Evolutionary conservation across 2,797 vertebrate species (phyloP), one percentile per base, ranked within the genome.

Genomic region (Sparidentex hasta): DNA sequence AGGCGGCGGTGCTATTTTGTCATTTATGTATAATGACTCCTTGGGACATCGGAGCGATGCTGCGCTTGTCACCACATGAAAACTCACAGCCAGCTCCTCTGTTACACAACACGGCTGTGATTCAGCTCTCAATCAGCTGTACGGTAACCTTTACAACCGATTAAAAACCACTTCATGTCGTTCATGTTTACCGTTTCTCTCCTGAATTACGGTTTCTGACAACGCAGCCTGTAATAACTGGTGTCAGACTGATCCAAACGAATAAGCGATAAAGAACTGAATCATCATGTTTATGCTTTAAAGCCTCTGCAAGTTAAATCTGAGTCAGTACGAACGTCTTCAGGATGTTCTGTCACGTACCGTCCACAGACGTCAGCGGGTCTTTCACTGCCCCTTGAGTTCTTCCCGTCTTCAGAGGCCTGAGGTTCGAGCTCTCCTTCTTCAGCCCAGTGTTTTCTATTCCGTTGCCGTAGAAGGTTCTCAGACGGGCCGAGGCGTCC

Each of bases 291-390:
- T 27, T 27, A 27, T 4, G 27, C 27, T 27, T 27, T 27, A 27
- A 27, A 27, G 27, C 27, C 3, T 20, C 5, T 18, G 9, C 2
- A 5, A 23, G 52, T 59, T 23, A 55, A 47, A 21, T 17, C 41
- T 0, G n/a, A 23, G 3, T 63, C 11, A 64, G 13, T 4, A 47
- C 6, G 21, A 56, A 38, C 21, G 17, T 0, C 1, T 16, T 20
- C 5, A 5, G 7, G 4, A 54, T 8, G 59, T 21, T 65, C 17
- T 73, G 59, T 46, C 62, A 90, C 93, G 87, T 95, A 99, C 98
- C 98, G 17, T 97, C 96, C 29, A 96, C 85, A 6, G 87, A 43
- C 2, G 91, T 95, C 3, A 95, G 91, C 1, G 94, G 92, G 0
- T 94, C 93, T 73, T 88, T 94, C 6, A 61, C 74, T 4, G 72